phyloP scores from a whole-genome alignment of 2,113 vertebrate species.

The Pollimyrus isidori region DNA sequence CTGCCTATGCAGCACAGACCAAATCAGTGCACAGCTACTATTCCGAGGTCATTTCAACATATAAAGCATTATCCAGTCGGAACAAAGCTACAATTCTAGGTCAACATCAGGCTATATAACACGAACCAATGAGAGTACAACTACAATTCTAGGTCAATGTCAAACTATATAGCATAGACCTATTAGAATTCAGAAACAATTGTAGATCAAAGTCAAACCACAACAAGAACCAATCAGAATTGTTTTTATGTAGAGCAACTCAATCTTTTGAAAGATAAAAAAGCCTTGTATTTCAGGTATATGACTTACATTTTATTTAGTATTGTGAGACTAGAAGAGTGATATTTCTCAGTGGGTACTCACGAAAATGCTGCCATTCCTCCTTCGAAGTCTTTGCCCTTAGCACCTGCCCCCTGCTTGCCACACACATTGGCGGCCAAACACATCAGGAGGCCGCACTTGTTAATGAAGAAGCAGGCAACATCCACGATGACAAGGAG shows the following conservation, averaged over 20 bases:
- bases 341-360: conserved; percentile 48
- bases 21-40: background rate
- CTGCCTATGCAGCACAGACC: background rate
- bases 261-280: background rate
- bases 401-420: conserved; percentile 76
- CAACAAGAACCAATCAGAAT: background rate
- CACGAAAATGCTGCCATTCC: conserved; percentile 91
- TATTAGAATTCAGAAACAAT: background rate
- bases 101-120: background rate
- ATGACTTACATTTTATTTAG: background rate
- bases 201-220: background rate
- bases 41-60: background rate
- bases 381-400: conserved; percentile 87
- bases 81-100: background rate
- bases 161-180: background rate
- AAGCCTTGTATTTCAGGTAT: background rate
- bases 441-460: conserved; percentile 96
- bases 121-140: background rate
- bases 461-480: conserved; percentile 97
- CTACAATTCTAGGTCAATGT: background rate
- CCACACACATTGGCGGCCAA: conserved; percentile 80
- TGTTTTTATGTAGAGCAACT: background rate
- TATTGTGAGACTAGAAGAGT: background rate
- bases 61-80: background rate
- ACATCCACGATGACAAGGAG: conserved; percentile 88